Percentiles rank a stretch among this genome's conserved stretches.
These are phyloP conservation scores for Heteronetta atricapilla DNA, from an alignment of 2,113 vertebrate genomes.

Conservation along the genomic window DNA sequence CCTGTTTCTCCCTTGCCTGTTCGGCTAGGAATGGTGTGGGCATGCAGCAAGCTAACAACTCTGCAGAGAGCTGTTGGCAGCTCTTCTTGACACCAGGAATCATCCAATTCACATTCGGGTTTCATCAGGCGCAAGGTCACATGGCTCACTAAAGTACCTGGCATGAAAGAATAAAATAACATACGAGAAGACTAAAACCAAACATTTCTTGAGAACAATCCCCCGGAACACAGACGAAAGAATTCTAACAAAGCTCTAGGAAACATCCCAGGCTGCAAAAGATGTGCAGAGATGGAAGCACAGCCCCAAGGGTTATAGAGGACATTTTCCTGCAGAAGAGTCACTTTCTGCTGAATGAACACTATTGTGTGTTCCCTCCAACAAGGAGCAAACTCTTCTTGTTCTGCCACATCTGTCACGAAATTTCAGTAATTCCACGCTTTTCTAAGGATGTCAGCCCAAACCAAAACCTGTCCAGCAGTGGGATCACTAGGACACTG, in stretches of 20 bases:
- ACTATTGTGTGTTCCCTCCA: neutral
- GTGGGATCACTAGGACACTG: neutral
- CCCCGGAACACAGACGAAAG: neutral
- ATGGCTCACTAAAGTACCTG: constrained; percentile 89
- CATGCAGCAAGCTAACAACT: constrained; percentile 84
- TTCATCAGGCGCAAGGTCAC: constrained; percentile 93
- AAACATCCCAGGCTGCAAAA: neutral
- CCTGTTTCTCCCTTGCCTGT: constrained; percentile 79
- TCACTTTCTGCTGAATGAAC: neutral
- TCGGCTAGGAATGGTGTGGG: constrained; percentile 82
- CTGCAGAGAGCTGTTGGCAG: constrained; percentile 85
- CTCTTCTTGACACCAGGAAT: constrained; percentile 92
- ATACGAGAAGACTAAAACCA: neutral
- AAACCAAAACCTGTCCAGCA: neutral
- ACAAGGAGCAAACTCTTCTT: neutral
- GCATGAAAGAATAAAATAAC: neutral
- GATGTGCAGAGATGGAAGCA: neutral
- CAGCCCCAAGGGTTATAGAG: neutral
- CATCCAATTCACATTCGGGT: constrained; percentile 89
- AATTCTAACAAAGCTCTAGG: neutral
- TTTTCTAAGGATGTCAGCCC: neutral
- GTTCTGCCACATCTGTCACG: neutral
- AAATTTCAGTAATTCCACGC: neutral
- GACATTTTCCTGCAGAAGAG: neutral
- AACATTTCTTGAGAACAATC: neutral